Conservation (phyloP, 2,113 vertebrate genomes). For the Oxyura jamaicensis region DNA sequence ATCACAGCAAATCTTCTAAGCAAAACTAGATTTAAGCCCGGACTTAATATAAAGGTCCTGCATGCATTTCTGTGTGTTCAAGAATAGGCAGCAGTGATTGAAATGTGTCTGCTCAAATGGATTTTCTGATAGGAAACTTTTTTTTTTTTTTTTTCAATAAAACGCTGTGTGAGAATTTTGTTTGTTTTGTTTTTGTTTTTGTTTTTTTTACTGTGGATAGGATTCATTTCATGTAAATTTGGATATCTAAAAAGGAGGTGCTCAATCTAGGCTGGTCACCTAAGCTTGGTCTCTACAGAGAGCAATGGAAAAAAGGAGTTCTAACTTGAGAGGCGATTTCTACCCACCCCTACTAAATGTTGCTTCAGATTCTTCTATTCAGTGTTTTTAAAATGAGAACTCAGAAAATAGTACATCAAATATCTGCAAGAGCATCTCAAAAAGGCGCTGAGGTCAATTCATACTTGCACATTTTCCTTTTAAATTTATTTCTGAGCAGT, state of each 20-base stretch:
- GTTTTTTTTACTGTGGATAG: background rate
- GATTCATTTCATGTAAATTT: background rate
- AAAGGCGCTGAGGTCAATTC: background rate
- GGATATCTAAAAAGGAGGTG: background rate
- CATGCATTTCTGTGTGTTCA: background rate
- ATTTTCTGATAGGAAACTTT: background rate
- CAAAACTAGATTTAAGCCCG: background rate
- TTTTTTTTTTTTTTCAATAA: background rate
- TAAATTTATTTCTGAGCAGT: background rate
- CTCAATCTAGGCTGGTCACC: background rate
- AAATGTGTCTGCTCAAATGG: background rate
- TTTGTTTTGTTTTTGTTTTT: no score
- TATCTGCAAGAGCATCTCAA: background rate
- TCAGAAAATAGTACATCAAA: background rate
- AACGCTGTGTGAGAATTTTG: background rate
- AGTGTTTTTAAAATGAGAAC: background rate
- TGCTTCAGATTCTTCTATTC: background rate
- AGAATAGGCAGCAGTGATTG: background rate
- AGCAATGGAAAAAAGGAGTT: background rate
- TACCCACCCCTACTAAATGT: background rate
- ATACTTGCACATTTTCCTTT: background rate
- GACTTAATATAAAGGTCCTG: background rate
- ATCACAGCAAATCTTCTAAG: background rate
- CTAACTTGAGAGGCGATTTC: background rate
- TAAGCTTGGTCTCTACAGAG: background rate